Evolutionary conservation across 2,113 vertebrate species (phyloP).

Genomic region (Papio anubis): DNA sequence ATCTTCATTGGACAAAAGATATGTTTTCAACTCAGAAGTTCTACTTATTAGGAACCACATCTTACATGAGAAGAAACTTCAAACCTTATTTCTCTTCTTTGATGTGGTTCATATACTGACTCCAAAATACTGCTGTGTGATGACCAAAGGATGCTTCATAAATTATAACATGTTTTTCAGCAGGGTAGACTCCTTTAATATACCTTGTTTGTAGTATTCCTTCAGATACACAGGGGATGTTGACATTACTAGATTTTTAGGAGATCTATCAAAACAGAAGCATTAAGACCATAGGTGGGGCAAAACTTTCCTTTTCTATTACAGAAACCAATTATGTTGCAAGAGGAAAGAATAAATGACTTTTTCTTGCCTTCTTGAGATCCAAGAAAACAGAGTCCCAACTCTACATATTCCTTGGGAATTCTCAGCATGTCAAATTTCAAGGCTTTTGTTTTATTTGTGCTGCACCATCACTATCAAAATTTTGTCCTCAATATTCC

Average conservation of each 20-base stretch:
- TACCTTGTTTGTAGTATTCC: slow-evolving; percentile 37
- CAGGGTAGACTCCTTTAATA: slow-evolving; percentile 37
- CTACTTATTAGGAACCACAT: background rate
- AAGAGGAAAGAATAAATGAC: background rate
- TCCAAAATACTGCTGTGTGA: slow-evolving; percentile 34
- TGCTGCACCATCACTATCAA: background rate
- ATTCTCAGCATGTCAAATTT: background rate
- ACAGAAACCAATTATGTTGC: background rate
- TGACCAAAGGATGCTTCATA: slow-evolving; percentile 36
- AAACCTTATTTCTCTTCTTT: slow-evolving; percentile 19
- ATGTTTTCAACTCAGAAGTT: slow-evolving; percentile 9
- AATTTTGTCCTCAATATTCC: slow-evolving; percentile 17
- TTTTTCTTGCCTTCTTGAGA: slow-evolving; percentile 40
- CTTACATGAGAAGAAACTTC: slow-evolving; percentile 20
- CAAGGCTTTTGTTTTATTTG: slow-evolving; percentile 34
- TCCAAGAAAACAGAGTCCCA: background rate
- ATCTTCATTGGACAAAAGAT: background rate
- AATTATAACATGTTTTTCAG: slow-evolving; percentile 10
- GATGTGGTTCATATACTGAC: background rate
- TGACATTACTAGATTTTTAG: slow-evolving; percentile 22
- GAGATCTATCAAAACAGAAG: slow-evolving; percentile 49
- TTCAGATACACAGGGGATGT: background rate
- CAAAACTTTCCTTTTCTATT: slow-evolving; percentile 30
- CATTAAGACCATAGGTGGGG: slow-evolving; percentile 3
- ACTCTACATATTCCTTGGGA: background rate